Evolutionary conservation across 2,888 invertebrate genomes (phyloP).

Genomic region (Microplitis deprimator): DNA sequence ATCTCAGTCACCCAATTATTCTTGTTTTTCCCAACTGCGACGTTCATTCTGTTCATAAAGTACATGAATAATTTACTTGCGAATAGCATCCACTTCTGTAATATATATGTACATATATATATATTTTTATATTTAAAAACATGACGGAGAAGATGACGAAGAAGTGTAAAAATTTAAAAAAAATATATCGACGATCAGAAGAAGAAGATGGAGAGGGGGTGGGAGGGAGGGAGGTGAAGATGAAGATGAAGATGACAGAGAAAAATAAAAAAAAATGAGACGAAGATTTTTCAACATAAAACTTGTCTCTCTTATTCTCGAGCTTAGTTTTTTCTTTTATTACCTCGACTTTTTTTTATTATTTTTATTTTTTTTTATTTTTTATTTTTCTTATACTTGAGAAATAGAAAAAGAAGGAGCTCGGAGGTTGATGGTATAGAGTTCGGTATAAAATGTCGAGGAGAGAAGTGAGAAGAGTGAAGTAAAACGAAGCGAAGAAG

Average conservation of each 20-base stretch:
- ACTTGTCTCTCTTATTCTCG: conserved; percentile 28
- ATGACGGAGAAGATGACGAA: no score
- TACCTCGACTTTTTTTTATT: neutral
- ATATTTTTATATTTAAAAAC: no score
- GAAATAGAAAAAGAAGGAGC: conserved; percentile 52
- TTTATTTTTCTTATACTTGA: neutral
- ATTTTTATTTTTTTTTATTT: neutral
- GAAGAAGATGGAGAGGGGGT: no score
- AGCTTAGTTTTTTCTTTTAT: conserved; percentile 9
- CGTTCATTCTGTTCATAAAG: neutral
- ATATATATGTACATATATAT: no score
- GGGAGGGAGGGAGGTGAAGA: neutral
- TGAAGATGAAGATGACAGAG: conserved; percentile 5
- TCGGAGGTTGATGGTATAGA: neutral
- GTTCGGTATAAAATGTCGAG: conserved; percentile 54
- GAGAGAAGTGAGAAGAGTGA: conserved; percentile 52
- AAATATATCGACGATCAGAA: no score
- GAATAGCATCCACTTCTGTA: neutral
- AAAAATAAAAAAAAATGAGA: conserved; percentile 13
- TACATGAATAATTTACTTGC: conserved; percentile 20
- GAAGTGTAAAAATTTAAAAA: no score
- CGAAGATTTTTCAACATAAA: conserved; percentile 31
- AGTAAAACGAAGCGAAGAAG: conserved; percentile 50
- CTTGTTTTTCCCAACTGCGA: neutral
- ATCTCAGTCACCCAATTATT: conserved; percentile 23